A percentile compares a stretch with the other conserved stretches of the same genome.
phyloP scores from a whole-genome alignment of 2,888 invertebrate species.

The Drosophila bunnanda region DNA sequence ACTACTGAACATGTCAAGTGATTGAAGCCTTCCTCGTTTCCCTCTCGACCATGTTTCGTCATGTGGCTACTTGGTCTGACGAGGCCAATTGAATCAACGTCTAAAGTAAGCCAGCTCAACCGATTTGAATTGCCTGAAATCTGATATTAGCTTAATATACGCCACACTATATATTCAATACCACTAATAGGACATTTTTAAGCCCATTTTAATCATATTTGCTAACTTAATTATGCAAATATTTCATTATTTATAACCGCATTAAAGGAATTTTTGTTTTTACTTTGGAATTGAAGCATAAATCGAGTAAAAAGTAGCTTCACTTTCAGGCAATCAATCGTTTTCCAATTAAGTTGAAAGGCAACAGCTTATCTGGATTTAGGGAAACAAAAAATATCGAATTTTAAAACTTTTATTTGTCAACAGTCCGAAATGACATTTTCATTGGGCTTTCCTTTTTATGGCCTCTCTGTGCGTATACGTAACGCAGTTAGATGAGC shows the following conservation, averaged over 20 bases:
- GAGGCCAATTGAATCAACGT: constrained; percentile 26
- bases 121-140: constrained; percentile 12
- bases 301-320: neutral
- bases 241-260: too few species aligned
- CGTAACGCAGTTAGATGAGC: constrained; percentile 18
- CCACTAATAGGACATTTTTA: neutral
- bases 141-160: constrained; percentile 2
- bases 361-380: constrained; percentile 10
- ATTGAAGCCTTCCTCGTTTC: constrained; percentile 26
- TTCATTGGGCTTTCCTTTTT: constrained; percentile 23
- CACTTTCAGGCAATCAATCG: neutral
- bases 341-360: constrained; percentile 21
- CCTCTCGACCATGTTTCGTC: neutral
- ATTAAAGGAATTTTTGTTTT: neutral
- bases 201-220: neutral
- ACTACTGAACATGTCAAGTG: constrained; percentile 42
- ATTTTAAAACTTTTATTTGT: constrained; percentile 10
- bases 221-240: neutral
- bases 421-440: constrained; percentile 20
- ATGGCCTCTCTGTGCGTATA: neutral
- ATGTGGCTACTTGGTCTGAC: constrained; percentile 9
- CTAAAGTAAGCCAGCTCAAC: constrained; percentile 7
- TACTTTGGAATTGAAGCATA: neutral
- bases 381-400: neutral
- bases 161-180: neutral